Conservation (phyloP, 2,888 invertebrate species). For the Bibio marci region DNA sequence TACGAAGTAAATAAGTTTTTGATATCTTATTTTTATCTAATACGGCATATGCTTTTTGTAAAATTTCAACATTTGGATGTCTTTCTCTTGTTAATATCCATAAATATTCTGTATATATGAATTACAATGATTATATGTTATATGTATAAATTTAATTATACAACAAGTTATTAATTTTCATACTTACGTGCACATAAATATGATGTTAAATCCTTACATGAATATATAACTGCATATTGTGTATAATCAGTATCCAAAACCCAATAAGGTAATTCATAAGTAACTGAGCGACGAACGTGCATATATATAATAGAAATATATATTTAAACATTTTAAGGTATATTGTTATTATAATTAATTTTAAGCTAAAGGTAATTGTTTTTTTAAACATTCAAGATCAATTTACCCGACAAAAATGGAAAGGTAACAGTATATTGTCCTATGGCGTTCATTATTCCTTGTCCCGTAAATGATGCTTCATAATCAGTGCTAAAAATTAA, state of each 20-base stretch:
- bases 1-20: not conserved
- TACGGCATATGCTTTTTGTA: not conserved
- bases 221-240: conserved; percentile 39
- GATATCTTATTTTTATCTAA: not conserved
- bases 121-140: not conserved
- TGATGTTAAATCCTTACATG: conserved; percentile 26
- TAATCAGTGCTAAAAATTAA: conserved; percentile 10
- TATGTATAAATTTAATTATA: not conserved
- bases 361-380: no score
- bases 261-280: no score
- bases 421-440: conserved; percentile 15
- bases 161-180: no score
- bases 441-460: conserved; percentile 11
- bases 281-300: no score
- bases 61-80: not conserved
- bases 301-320: no score
- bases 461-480: conserved; percentile 12
- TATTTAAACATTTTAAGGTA: no score
- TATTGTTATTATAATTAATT: no score
- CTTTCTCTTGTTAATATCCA: not conserved
- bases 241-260: conserved; percentile 43
- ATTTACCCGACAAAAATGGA: no score
- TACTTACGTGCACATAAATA: not conserved
- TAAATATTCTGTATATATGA: not conserved
- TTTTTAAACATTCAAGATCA: no score